These are phyloP conservation scores for Cryptocephalus moraei DNA, from an alignment of 2,888 invertebrate species.

Conservation along the genomic window DNA sequence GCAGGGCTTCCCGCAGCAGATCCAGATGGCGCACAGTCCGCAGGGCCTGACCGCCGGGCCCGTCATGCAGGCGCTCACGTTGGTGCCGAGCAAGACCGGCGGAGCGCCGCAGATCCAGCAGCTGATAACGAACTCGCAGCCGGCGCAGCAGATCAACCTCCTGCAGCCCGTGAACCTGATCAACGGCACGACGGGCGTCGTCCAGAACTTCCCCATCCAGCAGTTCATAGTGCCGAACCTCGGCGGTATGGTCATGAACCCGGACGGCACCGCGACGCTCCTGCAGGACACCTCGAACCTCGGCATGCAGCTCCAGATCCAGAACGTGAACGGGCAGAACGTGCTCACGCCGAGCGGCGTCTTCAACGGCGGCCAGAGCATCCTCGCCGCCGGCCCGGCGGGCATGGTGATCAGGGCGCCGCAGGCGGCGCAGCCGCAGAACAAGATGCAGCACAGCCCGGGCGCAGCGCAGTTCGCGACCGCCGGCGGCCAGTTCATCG, in stretches of 20 bases:
- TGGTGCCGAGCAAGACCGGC: constrained; percentile 65
- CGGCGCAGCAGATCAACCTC: constrained; percentile 56
- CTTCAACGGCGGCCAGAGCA: constrained; percentile 54
- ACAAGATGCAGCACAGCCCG: constrained; percentile 44
- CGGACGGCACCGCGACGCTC: constrained; percentile 60
- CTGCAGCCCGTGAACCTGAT: constrained; percentile 74
- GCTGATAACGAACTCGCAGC: constrained; percentile 48
- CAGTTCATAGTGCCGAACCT: constrained; percentile 76
- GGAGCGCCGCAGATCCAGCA: constrained; percentile 64
- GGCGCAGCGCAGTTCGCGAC: constrained; percentile 61
- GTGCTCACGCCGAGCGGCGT: constrained; percentile 57
- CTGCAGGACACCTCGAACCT: constrained; percentile 58
- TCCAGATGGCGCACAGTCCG: constrained; percentile 57
- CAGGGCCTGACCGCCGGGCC: constrained; percentile 56
- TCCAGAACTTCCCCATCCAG: constrained; percentile 69
- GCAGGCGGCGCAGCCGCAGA: constrained; percentile 50
- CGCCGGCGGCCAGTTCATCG: constrained; percentile 58
- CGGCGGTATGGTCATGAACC: constrained; percentile 73
- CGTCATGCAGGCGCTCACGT: constrained; percentile 65
- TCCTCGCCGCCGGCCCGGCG: constrained; percentile 53
- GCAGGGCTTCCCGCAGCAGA: constrained; percentile 58
- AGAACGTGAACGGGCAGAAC: constrained; percentile 70
- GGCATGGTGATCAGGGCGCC: constrained; percentile 74
- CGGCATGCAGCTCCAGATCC: constrained; percentile 66
- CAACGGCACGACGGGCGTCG: constrained; percentile 56